Evolutionary conservation across 2,888 invertebrate species (phyloP), one percentile per base, ranked within the genome.

Genomic region (Dasypolia templi): DNA sequence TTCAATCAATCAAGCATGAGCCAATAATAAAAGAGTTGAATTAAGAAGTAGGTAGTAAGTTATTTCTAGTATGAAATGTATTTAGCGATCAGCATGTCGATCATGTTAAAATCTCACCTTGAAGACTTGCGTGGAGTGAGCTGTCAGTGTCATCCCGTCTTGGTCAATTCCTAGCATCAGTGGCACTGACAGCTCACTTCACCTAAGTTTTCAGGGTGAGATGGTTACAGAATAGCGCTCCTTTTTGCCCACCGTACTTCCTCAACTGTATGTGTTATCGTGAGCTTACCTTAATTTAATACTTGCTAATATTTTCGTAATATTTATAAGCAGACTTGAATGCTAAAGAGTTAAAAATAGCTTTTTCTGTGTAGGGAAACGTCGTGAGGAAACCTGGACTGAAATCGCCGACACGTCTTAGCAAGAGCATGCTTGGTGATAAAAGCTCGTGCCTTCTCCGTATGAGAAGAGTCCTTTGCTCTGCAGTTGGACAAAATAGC

Each of bases 201-300:
- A n/a, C n/a, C n/a, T n/a, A n/a, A n/a, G n/a, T n/a, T n/a, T n/a
- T n/a, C n/a, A n/a, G n/a, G n/a, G n/a, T n/a, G n/a, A n/a, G n/a
- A n/a, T n/a, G n/a, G n/a, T n/a, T n/a, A n/a, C n/a, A n/a, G n/a
- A n/a, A n/a, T n/a, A n/a, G n/a, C n/a, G n/a, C n/a, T n/a, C n/a
- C n/a, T n/a, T n/a, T 69, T 63, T 77, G 53, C 64, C 0, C 2
- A 32, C 72, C 12, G 17, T 77, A 26, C 63, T 3, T 14, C 19
- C 32, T 14, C 5, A 46, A n/a, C 58, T 11, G 14, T 19, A 11
- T 46, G 19, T 63, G 42, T 42, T 67, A 67, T 53, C 65, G 42
- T 78, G 44, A 14, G 66, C 73, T 62, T 35, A 39, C 55, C 66
- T n/a, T 77, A 62, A 78, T 78, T 73, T 77, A 62, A 62, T 66